Evolutionary conservation across 2,797 vertebrate genomes (phyloP), one percentile per base, ranked within the genome.

Genomic region (Nannoperca obscura): DNA sequence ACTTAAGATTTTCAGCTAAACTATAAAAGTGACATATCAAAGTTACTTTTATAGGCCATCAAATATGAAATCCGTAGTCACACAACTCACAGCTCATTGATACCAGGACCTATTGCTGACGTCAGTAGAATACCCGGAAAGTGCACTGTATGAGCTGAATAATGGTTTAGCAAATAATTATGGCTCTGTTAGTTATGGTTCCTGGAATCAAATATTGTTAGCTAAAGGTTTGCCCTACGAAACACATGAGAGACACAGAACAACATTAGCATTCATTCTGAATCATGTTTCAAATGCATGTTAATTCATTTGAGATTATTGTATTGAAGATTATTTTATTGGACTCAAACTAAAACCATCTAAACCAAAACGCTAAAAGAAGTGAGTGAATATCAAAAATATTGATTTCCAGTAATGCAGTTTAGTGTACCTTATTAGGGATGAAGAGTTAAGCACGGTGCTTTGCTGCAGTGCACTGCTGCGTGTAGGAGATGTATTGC

Each of bases 51-150:
- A 58, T 36, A 2, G 8, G 1, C 4, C 1, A 1, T 59, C 22
- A 70, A 34, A 52, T 44, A 14, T 53, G 0, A 58, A 76, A 72
- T 55, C 14, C 8, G 46, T 64, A 9, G 10, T 67, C 20, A 85
- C 36, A 84, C 62, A 81, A 13, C n/a, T n/a, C n/a, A 57, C n/a
- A 3, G 13, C 13, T 64, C 54, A 61, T 74, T 71, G 66, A 70
- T 46, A 72, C n/a, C 27, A 58, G 58, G 59, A 59, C 46, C 32
- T 64, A 2, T n/a, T 49, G 15, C 47, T 81, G 72, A 62, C 0
- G 20, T 83, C 74, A 76, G 19, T 0, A 15, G 27, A 22, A 47
- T 55, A 30, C 6, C 10, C 9, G 57, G 52, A 54, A 54, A 38
- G 30, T 50, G 8, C 53, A 17, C 19, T n/a, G 2, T 20, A 3